A percentile compares a stretch with the other conserved stretches of the same genome.
Evolutionary conservation across 2,888 invertebrate species (phyloP).

Genomic region (Lithophane ornitopus): DNA sequence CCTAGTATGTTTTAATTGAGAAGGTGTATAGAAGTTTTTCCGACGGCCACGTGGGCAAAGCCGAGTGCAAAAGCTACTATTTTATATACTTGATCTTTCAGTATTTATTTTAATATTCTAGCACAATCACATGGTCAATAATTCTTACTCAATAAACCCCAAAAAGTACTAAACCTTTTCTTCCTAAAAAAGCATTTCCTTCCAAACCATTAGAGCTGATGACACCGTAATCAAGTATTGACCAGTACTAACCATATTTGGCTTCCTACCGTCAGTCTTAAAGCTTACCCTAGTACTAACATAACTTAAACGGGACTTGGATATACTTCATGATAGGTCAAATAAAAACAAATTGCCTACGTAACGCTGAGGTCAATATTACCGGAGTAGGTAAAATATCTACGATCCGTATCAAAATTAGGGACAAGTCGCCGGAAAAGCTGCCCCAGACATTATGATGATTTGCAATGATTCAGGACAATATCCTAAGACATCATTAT

Average conservation of each 20-base stretch:
- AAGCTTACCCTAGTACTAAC: constrained; percentile 16
- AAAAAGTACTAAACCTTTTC: not conserved
- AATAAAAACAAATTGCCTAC: constrained; percentile 22
- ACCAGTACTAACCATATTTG: constrained; percentile 12
- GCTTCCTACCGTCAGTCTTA: not conserved
- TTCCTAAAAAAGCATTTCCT: too few relatives aligned
- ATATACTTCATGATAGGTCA: constrained; percentile 33
- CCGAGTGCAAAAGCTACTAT: too few relatives aligned
- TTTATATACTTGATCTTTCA: too few relatives aligned
- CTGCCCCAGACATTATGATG: too few relatives aligned
- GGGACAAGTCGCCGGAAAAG: not conserved
- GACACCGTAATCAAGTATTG: not conserved
- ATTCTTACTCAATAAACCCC: not conserved
- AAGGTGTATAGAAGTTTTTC: too few relatives aligned
- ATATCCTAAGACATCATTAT: too few relatives aligned
- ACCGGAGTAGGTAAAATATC: constrained; percentile 5
- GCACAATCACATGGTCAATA: not conserved
- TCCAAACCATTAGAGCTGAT: constrained; percentile 14
- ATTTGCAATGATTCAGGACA: not conserved
- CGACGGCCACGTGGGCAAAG: too few relatives aligned
- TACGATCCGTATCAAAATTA: not conserved
- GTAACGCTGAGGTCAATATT: constrained; percentile 6
- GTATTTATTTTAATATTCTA: not conserved
- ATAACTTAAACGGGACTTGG: constrained; percentile 10
- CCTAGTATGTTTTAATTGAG: too few relatives aligned